Conservation (phyloP, 2,888 invertebrate species). For the Brenthis ino region DNA sequence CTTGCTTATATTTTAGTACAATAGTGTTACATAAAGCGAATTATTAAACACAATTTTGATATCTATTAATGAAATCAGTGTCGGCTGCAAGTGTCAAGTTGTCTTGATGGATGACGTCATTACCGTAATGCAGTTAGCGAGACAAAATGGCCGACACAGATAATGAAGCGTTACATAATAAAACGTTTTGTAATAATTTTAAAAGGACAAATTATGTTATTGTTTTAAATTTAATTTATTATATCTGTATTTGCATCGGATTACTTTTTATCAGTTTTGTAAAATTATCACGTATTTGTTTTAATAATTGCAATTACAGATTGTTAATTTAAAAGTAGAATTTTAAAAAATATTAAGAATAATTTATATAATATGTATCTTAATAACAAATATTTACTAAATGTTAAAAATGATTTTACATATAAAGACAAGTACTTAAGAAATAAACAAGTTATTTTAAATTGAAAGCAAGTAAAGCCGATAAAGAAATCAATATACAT, state of each 20-base stretch:
- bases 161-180: conserved; percentile 27
- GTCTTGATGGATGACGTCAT: conserved; percentile 73
- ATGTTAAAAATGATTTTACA: no score
- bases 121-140: conserved; percentile 56
- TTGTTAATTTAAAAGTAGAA: no score
- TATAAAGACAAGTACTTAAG: no score
- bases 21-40: neutral
- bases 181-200: conserved; percentile 16
- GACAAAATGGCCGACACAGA: conserved; percentile 56
- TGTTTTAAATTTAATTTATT: conserved; percentile 5
- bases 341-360: no score
- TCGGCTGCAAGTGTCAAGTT: conserved; percentile 67
- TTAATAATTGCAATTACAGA: no score
- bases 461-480: conserved; percentile 9
- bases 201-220: conserved; percentile 9
- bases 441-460: neutral
- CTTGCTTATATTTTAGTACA: neutral
- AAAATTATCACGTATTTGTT: no score
- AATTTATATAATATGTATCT: no score
- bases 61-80: conserved; percentile 43
- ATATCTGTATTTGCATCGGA: neutral
- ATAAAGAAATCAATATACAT: conserved; percentile 32
- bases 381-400: no score
- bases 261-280: no score
- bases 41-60: conserved; percentile 26